Evolutionary conservation across 1,140 invertebrate species (phyloP).

Genomic region (Tribolium castaneum): DNA sequence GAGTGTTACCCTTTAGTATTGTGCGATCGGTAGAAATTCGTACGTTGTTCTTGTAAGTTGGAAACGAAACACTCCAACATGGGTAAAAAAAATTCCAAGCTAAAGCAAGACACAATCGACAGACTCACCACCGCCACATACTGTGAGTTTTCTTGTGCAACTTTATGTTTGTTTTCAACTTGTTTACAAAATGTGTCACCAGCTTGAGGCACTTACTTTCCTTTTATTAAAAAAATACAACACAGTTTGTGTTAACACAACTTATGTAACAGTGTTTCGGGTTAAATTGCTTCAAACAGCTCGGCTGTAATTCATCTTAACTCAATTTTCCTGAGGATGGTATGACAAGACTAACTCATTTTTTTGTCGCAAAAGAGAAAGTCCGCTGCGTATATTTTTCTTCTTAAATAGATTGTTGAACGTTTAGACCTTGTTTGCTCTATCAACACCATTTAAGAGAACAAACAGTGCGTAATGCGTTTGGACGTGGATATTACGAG

Average conservation of each 20-base stretch:
- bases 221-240: background rate
- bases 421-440: background rate
- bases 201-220: background rate
- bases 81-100: slow-evolving; percentile 93
- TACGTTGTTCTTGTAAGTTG: slow-evolving; percentile 28
- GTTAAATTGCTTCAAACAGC: background rate
- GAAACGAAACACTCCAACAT: slow-evolving; percentile 63
- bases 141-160: slow-evolving; percentile 76
- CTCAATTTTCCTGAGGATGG: background rate
- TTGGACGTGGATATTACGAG: background rate
- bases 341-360: background rate
- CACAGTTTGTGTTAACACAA: background rate
- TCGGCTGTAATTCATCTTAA: background rate
- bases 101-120: slow-evolving; percentile 92
- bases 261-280: background rate
- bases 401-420: background rate
- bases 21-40: slow-evolving; percentile 22
- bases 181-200: background rate
- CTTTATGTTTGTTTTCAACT: background rate
- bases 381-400: background rate
- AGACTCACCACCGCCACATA: slow-evolving; percentile 88
- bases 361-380: background rate
- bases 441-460: background rate
- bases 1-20: slow-evolving; percentile 36
- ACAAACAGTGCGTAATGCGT: background rate